Evolutionary conservation across 2,797 vertebrate genomes (phyloP), one percentile per base, ranked within the genome.

Genomic region (Acropternis orthonyx): DNA sequence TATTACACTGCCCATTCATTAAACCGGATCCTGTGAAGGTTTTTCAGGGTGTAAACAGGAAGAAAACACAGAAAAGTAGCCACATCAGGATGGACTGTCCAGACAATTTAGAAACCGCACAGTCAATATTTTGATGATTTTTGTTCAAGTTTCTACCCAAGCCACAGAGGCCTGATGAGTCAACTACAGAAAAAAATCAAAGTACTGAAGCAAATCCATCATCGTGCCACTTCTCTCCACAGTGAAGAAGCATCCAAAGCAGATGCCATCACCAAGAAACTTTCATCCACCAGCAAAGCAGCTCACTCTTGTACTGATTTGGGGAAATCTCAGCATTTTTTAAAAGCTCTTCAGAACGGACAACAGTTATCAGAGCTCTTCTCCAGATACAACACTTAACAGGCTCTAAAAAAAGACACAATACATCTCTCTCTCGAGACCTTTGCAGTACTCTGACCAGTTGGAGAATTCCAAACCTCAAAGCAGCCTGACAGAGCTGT

Each of bases 331-430:
- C 62, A 66, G n/a, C 58, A 62, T 19, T 86, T 94, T 91, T 84
- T 81, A 52, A 91, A 92, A 83, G 89, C 75, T 92, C 48, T 91
- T 92, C 65, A 81, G 59, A 86, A 59, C 1, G 2, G 55, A 76
- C 24, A 72, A 72, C 20, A 43, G 27, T 89, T 95, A 92, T 83
- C 78, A 68, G 61, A 85, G 61, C 46, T 85, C 65, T 80, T 58
- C 68, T 83, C 52, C 82, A 92, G 82, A 76, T 91, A 93, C 52
- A 92, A 75, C 87, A 92, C 85, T 94, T 71, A 89, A 85, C 72
- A 77, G 46, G 37, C 56, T 65, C 88, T 95, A 95, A 95, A 95
- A 94, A 96, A 92, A 92, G 56, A 89, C 78, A 92, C 78, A 89
- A 61, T 77, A 34, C 61, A 19, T 61, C 0, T 41, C 86, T 41